Conservation (phyloP, 2,888 invertebrate species). For the Cheilosia variabilis region DNA sequence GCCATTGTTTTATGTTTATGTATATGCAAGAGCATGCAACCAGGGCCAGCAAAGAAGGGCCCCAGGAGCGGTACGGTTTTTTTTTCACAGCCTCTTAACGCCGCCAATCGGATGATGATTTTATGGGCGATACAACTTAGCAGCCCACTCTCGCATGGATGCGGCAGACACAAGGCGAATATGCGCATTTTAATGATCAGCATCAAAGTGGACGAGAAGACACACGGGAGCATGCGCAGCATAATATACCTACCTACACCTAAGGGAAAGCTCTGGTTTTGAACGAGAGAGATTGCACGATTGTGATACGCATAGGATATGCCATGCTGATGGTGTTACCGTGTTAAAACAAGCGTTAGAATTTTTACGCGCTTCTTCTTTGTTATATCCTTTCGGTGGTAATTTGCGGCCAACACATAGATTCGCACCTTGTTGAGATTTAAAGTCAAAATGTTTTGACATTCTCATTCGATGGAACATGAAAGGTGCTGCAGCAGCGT, state of each 20-base stretch:
- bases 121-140: constrained; percentile 75
- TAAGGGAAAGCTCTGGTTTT: constrained; percentile 63
- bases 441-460: constrained; percentile 62
- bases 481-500: background rate
- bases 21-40: constrained; percentile 62
- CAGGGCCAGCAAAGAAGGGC: constrained; percentile 49
- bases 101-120: constrained; percentile 76
- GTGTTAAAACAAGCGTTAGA: constrained; percentile 70
- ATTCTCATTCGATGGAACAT: constrained; percentile 44
- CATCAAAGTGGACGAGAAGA: constrained; percentile 36
- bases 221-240: constrained; percentile 59
- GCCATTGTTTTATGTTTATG: constrained; percentile 73
- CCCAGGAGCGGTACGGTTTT: constrained; percentile 47
- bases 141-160: constrained; percentile 72
- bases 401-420: constrained; percentile 34
- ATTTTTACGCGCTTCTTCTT: constrained; percentile 8
- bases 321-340: constrained; percentile 43
- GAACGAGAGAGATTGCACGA: constrained; percentile 45
- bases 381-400: constrained; percentile 31
- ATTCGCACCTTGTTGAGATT: constrained; percentile 38
- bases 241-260: constrained; percentile 48
- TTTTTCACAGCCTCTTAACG: constrained; percentile 75
- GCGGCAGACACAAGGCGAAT: constrained; percentile 53
- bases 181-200: constrained; percentile 69
- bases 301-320: constrained; percentile 55